Base-by-base conservation (phyloP, 1,140 invertebrate species). In the Chironomus tepperi region DNA sequence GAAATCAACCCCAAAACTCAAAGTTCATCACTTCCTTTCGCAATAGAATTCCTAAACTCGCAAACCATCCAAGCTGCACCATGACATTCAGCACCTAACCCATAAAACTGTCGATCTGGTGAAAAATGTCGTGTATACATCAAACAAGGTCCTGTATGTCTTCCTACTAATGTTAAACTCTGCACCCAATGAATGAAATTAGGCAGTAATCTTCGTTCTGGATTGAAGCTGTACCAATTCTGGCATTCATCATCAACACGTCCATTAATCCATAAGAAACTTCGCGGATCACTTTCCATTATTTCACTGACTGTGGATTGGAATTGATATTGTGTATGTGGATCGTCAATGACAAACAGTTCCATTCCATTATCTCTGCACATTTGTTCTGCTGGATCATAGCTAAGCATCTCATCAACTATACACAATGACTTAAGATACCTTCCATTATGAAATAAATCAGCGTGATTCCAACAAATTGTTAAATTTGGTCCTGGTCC, bases 201-300 rank as follows among this genome's bases (percentile, higher is more conserved):
- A 8, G 9, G 18, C 6, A 70, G 3, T 70, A 10, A 9, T 19
- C 65, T 16, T 9, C n/a, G 16, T 7, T 8, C 18, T 21, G 65
- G 19, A 70, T 18, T 18, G 10, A 19, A 70, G 3, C n/a, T 16
- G 12, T 19, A 18, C 65, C 65, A 70, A 18, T 18, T 21, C 7
- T 9, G 3, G 9, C 16, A 19, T 18, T 70, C 65, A 8, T 9
- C 65, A 70, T 70, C n/a, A 70, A 18, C 15, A 10, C 19, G n/a
- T 18, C 65, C 65, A 70, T 70, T 70, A 16, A 70, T 70, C 65
- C 65, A 70, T 18, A 70, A 15, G 6, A 70, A 70, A 8, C 16
- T 16, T 70, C 65, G 9, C 19, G 65, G 65, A 18, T 19, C 2
- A 18, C 3, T 2, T 18, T 18, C 9, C 9, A 57, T 10, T 7